Evolutionary conservation across 2,888 invertebrate genomes (phyloP).

Genomic region (Pachycephus smyrnensis): DNA sequence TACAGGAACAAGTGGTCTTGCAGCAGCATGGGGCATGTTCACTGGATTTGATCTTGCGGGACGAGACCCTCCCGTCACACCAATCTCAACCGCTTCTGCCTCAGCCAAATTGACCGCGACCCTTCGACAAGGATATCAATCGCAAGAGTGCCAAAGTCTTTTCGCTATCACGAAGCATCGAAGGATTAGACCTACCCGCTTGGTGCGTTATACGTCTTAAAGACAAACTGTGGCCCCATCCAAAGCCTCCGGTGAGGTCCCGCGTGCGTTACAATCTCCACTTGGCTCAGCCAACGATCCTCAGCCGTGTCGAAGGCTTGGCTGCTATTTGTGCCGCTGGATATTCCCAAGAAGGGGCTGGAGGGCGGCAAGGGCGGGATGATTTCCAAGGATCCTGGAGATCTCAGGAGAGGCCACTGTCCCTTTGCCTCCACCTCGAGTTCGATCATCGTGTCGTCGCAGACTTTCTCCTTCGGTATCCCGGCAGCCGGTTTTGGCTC

Average conservation of each 20-base stretch:
- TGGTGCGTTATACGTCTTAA: slow-evolving; percentile 88
- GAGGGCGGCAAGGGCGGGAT: slow-evolving; percentile 80
- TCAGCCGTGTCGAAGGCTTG: slow-evolving; percentile 65
- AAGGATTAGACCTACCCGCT: slow-evolving; percentile 73
- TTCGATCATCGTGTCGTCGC: slow-evolving; percentile 89
- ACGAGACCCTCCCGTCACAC: slow-evolving; percentile 70
- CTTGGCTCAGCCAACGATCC: slow-evolving; percentile 95
- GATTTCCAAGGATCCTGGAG: slow-evolving; percentile 75
- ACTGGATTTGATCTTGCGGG: slow-evolving; percentile 91
- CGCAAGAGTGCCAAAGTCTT: not conserved
- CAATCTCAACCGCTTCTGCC: slow-evolving; percentile 82
- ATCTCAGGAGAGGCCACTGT: slow-evolving; percentile 88
- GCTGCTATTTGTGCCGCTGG: slow-evolving; percentile 48
- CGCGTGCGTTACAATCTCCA: slow-evolving; percentile 96
- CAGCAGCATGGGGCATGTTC: slow-evolving; percentile 83
- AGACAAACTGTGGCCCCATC: slow-evolving; percentile 99
- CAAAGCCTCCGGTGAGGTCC: slow-evolving; percentile 95
- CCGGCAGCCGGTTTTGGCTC: slow-evolving; percentile 80
- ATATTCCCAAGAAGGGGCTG: slow-evolving; percentile 73
- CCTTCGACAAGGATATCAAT: slow-evolving; percentile 61
- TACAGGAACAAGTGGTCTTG: slow-evolving; percentile 78
- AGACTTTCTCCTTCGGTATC: slow-evolving; percentile 85
- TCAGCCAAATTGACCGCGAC: slow-evolving; percentile 80
- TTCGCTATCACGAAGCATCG: not conserved
- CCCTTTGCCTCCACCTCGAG: slow-evolving; percentile 87